Evolutionary conservation across 2,888 invertebrate species (phyloP).

Genomic region (Cyrtodaria siliqua): DNA sequence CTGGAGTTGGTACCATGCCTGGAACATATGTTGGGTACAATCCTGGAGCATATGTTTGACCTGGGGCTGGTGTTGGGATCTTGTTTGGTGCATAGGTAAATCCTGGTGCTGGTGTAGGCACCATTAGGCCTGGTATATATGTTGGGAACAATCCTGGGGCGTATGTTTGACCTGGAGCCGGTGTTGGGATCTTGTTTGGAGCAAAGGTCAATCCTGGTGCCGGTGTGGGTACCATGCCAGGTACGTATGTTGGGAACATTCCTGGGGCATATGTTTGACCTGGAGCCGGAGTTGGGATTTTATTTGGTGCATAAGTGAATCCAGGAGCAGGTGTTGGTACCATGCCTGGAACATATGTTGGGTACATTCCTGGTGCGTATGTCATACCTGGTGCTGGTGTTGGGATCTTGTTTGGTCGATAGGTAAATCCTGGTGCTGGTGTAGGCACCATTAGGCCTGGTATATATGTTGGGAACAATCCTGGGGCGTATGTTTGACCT

Average conservation of each 20-base stretch:
- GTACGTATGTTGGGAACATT: slow-evolving; percentile 59
- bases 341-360: slow-evolving; percentile 66
- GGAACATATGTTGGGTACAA: slow-evolving; percentile 58
- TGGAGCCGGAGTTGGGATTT: slow-evolving; percentile 61
- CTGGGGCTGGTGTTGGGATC: slow-evolving; percentile 41
- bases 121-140: slow-evolving; percentile 41
- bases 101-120: slow-evolving; percentile 62
- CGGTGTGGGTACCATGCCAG: slow-evolving; percentile 62
- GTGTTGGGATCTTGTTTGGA: slow-evolving; percentile 42
- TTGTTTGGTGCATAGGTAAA: slow-evolving; percentile 48
- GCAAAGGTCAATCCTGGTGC: slow-evolving; percentile 53
- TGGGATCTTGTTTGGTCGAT: slow-evolving; percentile 46
- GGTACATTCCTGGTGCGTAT: no score
- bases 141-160: slow-evolving; percentile 44
- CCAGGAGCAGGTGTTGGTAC: slow-evolving; percentile 66
- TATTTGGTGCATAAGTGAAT: slow-evolving; percentile 60
- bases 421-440: no score
- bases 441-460: no score
- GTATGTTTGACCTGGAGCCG: slow-evolving; percentile 44
- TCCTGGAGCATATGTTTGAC: slow-evolving; percentile 56
- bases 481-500: no score
- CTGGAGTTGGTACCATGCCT: slow-evolving; percentile 51
- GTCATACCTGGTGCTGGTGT: slow-evolving; percentile 55
- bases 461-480: no score
- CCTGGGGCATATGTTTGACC: slow-evolving; percentile 58